Base-by-base conservation (phyloP, 2,888 invertebrate genomes). In the Chymomyza caudatula region DNA sequence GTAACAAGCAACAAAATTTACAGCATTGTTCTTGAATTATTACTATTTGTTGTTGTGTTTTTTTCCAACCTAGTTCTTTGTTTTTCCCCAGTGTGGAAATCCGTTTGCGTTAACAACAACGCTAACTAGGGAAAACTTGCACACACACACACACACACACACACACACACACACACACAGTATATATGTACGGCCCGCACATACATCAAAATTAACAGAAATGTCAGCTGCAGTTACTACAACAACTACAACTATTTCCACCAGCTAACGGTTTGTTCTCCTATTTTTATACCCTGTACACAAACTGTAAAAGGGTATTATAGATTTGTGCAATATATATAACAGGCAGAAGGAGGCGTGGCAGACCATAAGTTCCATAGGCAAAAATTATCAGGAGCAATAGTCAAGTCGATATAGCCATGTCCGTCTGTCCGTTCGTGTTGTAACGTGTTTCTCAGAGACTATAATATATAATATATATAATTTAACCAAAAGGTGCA, bases 181-280 rank as follows among this genome's bases (percentile, higher is more conserved):
- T 58, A 25, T 54, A 63, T 15, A 17, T 15, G 49, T 11, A 11
- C 6, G 65, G 57, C 19, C 56, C 63, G 72, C 61, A 74, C 82
- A 80, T 82, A 80, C 80, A 81, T 81, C 80, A 81, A 81, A 81
- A 82, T 81, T 81, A 79, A 81, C 80, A 78, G 80, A 80, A 80
- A 82, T 82, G 80, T 80, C 80, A 80, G 80, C 80, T 80, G 80
- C 80, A 80, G 80, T 65, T 81, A 76, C 79, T 79, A 79, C 79
- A 63, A 17, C 79, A 82, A 79, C 79, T 65, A 17, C 60, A 61
- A 55, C 65, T 72, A 69, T 37, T 37, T 37, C 11, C 29, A 37
- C 8, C 29, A 37, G 29, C 29, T 37, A 37, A 37, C 29, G 29
- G 29, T 37, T 37, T 37, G 29, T 3, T 37, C 74, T 74, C 77